Base-by-base conservation (phyloP, 2,797 vertebrate genomes). In the Gorsachius magnificus region DNA sequence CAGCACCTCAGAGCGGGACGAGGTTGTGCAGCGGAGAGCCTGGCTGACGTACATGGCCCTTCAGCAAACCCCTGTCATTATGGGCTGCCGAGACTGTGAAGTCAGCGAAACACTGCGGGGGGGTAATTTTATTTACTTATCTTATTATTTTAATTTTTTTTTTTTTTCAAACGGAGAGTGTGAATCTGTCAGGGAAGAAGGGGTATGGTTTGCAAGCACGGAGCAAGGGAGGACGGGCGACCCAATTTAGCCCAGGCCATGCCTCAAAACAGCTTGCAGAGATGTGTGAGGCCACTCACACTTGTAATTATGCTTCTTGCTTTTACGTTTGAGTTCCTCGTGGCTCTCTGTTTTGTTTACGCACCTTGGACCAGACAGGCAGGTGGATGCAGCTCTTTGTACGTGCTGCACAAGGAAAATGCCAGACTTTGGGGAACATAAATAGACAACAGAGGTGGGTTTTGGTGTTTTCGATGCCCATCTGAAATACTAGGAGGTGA, bases 1-100 rank as follows among this genome's bases (percentile, higher is more conserved):
- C 1, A 0, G 71, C 4, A 5, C 25, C 56, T 56, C 4, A 1
- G 41, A 53, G 41, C 1, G 0, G 65, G 60, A 77, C 9, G 2
- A 58, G 70, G 45, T 13, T 57, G n/a, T 5, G 0, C 5, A 1
- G 64, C 3, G 0, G 46, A 57, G 54, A 70, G 64, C 25, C 53
- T n/a, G 3, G 6, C 64, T 72, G 87, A 82, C 19, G 6, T 45
- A n/a, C 1, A 0, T 0, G 1, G 56, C 38, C 36, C 28, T 50
- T 50, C 56, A 33, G 65, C 50, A 69, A 88, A 41, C 50, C 70
- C 17, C 65, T 41, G 25, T 58, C 35, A 43, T 84, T 85, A 91
- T 8, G 13, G 48, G 43, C 77, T 78, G 70, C 56, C 5, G 1
- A 81, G 70, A 41, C 64, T 57, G 13, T 46, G 80, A 68, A 81